Percentiles rank a stretch among this genome's conserved stretches.
Evolutionary conservation across 2,797 vertebrate species (phyloP).

Genomic region (Microctenopoma lineatum): DNA sequence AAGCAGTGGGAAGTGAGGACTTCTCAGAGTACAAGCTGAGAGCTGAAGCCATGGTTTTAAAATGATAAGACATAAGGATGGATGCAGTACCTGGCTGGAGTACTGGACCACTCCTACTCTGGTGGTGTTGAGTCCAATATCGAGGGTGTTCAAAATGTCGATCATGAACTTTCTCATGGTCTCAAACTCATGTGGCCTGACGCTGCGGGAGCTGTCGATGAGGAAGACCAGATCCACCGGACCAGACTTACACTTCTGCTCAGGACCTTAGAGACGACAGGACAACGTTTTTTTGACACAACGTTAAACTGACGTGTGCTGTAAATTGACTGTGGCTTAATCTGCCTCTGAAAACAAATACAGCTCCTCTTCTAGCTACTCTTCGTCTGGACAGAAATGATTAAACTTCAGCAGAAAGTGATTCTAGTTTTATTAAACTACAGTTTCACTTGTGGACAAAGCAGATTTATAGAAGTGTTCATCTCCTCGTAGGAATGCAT

Average conservation of each 20-base stretch:
- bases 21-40: no score
- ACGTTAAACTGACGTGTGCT: no score
- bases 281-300: no score
- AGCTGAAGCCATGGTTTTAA: no score
- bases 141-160: constrained; percentile 90
- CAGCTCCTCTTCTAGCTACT: no score
- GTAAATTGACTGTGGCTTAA: neutral
- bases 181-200: constrained; percentile 95
- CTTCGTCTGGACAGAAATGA: no score
- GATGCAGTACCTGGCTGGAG: constrained; percentile 90
- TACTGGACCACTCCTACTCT: constrained; percentile 96
- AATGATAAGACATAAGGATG: constrained; percentile 10
- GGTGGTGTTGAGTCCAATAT: constrained; percentile 88
- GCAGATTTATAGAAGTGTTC: neutral
- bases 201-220: constrained; percentile 97
- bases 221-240: constrained; percentile 96
- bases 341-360: neutral
- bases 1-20: no score
- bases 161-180: constrained; percentile 96
- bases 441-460: neutral
- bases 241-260: constrained; percentile 88
- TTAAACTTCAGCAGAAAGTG: no score
- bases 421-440: neutral
- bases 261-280: constrained; percentile 61
- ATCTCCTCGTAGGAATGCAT: neutral